These are phyloP conservation scores for Pseudomugil gertrudae DNA, from an alignment of 2,797 vertebrate species.

Conservation along the genomic window DNA sequence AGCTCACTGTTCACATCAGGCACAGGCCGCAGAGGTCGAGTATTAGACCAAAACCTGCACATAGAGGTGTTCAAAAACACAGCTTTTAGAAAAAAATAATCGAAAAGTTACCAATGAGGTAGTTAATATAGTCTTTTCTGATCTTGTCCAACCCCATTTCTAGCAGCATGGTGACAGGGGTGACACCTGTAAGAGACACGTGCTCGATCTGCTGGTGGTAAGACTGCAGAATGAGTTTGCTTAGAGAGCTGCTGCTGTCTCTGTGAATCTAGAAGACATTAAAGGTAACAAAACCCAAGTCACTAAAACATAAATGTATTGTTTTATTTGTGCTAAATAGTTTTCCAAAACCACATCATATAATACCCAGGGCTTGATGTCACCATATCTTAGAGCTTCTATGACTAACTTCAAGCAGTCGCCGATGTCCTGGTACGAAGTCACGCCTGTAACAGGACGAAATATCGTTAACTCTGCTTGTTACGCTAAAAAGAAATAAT, in stretches of 20 bases:
- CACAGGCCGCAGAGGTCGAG: too few relatives aligned
- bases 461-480: not conserved
- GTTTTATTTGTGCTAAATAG: not conserved
- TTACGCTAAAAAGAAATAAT: not conserved
- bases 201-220: conserved; percentile 86
- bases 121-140: conserved; percentile 95
- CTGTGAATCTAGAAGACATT: conserved; percentile 86
- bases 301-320: not conserved
- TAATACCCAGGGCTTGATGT: conserved; percentile 94
- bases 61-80: not conserved
- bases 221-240: conserved; percentile 91
- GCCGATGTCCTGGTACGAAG: conserved; percentile 89
- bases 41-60: not conserved
- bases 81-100: not conserved
- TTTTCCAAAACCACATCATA: not conserved
- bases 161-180: conserved; percentile 90
- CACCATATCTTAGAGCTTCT: conserved; percentile 83
- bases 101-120: conserved; percentile 87
- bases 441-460: conserved; percentile 81
- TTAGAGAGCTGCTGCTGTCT: conserved; percentile 90
- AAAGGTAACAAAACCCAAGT: not conserved
- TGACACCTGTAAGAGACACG: conserved; percentile 84
- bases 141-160: conserved; percentile 97
- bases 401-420: conserved; percentile 88
- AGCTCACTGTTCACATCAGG: not conserved